Base-by-base conservation (phyloP, 2,113 vertebrate genomes). In the Myotis brandtii region DNA sequence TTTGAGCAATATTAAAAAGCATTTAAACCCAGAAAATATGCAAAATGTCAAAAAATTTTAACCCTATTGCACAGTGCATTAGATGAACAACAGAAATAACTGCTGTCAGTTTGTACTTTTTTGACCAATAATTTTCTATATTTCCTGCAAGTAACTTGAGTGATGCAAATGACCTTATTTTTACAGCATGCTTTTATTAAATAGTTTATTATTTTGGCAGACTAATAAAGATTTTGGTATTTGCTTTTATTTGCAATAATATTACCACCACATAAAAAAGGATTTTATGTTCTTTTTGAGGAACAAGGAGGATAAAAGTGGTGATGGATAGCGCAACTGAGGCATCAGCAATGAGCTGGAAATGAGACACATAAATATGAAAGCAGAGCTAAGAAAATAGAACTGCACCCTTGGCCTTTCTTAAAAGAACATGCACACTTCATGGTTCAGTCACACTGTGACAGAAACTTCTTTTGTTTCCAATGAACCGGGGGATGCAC, bases 321-420 rank as follows among this genome's bases (percentile, higher is more conserved):
- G 99, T 99, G 99, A 99, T 99, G 98, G 99, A 99, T 99, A 98
- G 99, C 97, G 98, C 99, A 99, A 99, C 98, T 91, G 99, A 99
- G 99, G 99, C 99, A 99, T 98, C 99, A 99, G 99, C 99, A 99
- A 99, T 99, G 99, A 99, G 98, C 98, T 99, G 99, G 99, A 99
- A 99, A 99, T 99, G 99, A 99, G 99, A 99, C 98, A 98, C 99
- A 99, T 99, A 99, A 99, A 99, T 99, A 99, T 99, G 99, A 99
- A 99, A 99, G 99, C 99, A 98, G 98, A 98, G 98, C 98, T 98
- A 98, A 98, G 98, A 98, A 98, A 99, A 99, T 98, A 98, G 99
- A 99, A 99, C 98, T 98, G 98, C 99, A 99, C 99, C 99, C 99
- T 99, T 99, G 99, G 99, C 99, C 99, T 99, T 99, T 99, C 98